Base-by-base conservation (phyloP, 2,888 invertebrate genomes). In the Homarus gammarus region DNA sequence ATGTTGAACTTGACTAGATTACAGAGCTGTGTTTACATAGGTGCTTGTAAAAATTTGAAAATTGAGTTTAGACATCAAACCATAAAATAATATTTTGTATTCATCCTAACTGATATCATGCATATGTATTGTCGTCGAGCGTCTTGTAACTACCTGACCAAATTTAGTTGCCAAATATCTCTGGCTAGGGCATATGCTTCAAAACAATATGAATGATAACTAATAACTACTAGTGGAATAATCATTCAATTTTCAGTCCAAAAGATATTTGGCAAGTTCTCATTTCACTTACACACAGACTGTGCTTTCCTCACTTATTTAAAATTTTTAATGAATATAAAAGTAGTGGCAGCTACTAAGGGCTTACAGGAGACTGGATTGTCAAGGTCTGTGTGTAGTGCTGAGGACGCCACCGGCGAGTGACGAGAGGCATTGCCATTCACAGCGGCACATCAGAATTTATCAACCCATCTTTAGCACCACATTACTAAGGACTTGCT, bases 31-130 rank as follows among this genome's bases (percentile, higher is more conserved):
- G 78, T 79, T 70, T 86, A 86, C 86, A 68, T 78, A 49, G 85
- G 85, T 86, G 85, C 85, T 38, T 68, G 40, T 83, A 83, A 83
- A 83, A 82, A 78, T 68, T 40, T 27, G 27, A 82, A 70, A 83
- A 83, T 49, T 36, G 40, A 72, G 22, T 72, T 8, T 78, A 70
- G 78, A 86, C 86, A 86, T 86, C 86, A 86, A 86, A 86, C 86
- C 79, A 86, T 86, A 86, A 86, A 86, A 68, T 56, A 38, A 85
- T 27, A 68, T 56, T 77, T 78, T 27, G 61, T 84, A 84, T 51
- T 73, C 38, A 64, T 51, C 22, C 18, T 51, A 61, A 75, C 38
- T 75, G 56, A 68, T 78, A 68, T 79, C 81, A 72, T 79, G 79
- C 79, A 56, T 72, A 79, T 72, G 68, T 86, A 86, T 84, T 84